Evolutionary conservation across 2,797 vertebrate genomes (phyloP).

Genomic region (Eurystomus glaucurus): DNA sequence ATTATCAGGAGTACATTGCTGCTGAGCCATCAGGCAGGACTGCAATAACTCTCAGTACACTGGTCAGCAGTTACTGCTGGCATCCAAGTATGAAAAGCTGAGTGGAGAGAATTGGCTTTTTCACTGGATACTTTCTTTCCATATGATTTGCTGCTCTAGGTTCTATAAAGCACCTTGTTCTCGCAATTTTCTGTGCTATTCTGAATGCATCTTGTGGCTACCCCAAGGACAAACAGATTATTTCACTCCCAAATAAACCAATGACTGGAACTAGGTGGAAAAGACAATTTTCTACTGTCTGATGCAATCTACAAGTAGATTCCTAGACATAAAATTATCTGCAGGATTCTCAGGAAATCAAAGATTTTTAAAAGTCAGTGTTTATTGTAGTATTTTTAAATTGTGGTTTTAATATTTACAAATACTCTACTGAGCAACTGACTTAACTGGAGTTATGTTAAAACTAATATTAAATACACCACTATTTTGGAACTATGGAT

Average conservation of each 20-base stretch:
- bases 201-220: not conserved
- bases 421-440: not conserved
- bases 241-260: not conserved
- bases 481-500: not conserved
- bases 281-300: not conserved
- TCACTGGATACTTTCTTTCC: not conserved
- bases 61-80: slow-evolving; percentile 36
- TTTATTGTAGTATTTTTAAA: not conserved
- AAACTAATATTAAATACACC: not conserved
- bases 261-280: not conserved
- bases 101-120: not conserved
- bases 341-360: not conserved
- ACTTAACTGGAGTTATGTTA: not conserved
- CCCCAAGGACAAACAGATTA: not conserved
- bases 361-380: not conserved
- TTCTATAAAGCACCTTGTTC: not conserved
- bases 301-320: not conserved
- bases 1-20: slow-evolving; percentile 1
- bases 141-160: not conserved
- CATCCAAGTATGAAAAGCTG: slow-evolving; percentile 31
- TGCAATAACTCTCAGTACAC: slow-evolving; percentile 2
- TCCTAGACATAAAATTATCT: not conserved
- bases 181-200: not conserved
- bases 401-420: not conserved
- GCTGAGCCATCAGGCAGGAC: not conserved